phyloP scores from a whole-genome alignment of 2,113 vertebrate genomes.

The Candoia aspera region DNA sequence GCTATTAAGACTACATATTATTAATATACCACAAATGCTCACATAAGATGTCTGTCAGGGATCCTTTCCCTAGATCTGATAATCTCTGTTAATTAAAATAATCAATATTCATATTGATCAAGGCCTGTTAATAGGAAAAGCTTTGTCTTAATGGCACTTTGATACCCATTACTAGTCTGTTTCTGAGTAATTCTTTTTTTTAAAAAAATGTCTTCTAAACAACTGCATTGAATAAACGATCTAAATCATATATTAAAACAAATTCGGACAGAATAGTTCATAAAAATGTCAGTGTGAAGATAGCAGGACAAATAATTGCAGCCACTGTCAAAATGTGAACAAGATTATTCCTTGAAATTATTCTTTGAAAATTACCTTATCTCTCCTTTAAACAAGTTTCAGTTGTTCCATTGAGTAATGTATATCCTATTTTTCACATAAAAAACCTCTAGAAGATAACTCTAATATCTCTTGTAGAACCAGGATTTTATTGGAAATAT shows the following conservation, averaged over 20 bases:
- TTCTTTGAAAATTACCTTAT: slow-evolving; percentile 32
- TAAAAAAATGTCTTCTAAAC: slow-evolving; percentile 7
- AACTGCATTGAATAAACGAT: slow-evolving; percentile 28
- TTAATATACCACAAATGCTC: background rate
- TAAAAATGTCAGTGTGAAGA: slow-evolving; percentile 38
- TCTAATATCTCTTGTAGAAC: slow-evolving; percentile 11
- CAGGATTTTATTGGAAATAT: slow-evolving; percentile 36
- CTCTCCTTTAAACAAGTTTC: slow-evolving; percentile 42
- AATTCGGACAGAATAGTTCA: slow-evolving; percentile 38
- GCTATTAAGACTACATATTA: background rate
- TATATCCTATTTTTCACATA: slow-evolving; percentile 33
- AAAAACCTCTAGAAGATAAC: slow-evolving; percentile 22
- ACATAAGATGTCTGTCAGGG: background rate
- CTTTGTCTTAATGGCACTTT: background rate
- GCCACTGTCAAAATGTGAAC: slow-evolving; percentile 24
- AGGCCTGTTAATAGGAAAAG: background rate
- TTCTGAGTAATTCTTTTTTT: background rate
- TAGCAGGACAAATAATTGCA: slow-evolving; percentile 39
- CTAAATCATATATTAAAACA: slow-evolving; percentile 34
- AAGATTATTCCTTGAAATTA: slow-evolving; percentile 39
- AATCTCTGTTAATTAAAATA: slow-evolving; percentile 20
- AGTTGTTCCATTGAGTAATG: slow-evolving; percentile 47
- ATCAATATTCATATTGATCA: slow-evolving; percentile 7
- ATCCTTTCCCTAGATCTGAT: background rate
- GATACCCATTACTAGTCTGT: background rate